phyloP scores from a whole-genome alignment of 1,140 invertebrate genomes.

The Belonocnema kinseyi region DNA sequence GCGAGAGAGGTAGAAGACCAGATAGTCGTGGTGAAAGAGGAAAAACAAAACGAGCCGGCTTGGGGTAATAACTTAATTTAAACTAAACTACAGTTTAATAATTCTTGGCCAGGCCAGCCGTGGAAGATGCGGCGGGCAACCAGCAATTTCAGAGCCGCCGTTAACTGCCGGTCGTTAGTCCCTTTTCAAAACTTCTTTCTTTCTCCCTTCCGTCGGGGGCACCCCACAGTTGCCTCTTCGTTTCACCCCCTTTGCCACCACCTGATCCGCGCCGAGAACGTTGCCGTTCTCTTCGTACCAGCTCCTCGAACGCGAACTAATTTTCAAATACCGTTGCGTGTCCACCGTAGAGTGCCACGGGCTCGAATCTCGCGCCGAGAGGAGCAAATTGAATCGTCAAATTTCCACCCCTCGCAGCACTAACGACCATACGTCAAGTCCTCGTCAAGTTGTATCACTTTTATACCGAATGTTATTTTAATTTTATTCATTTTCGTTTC shows the following conservation, averaged over 20 bases:
- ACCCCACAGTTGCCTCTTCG: constrained; percentile 34
- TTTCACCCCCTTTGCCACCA: constrained; percentile 29
- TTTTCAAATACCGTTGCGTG: constrained; percentile 55
- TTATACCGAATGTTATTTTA: background rate
- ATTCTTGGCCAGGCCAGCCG: constrained; percentile 71
- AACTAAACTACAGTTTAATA: constrained; percentile 78
- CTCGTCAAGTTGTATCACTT: constrained; percentile 48
- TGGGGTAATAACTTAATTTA: constrained; percentile 77
- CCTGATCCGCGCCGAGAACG: constrained; percentile 41
- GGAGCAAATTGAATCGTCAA: constrained; percentile 74
- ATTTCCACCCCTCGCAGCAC: constrained; percentile 54
- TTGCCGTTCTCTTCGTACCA: constrained; percentile 44
- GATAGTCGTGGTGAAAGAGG: constrained; percentile 62
- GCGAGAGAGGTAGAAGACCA: constrained; percentile 48
- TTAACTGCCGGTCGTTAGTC: constrained; percentile 77
- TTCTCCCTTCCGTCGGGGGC: constrained; percentile 57
- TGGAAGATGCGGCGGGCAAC: constrained; percentile 74
- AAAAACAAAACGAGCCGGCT: constrained; percentile 69
- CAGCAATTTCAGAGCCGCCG: constrained; percentile 77
- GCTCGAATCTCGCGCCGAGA: constrained; percentile 65
- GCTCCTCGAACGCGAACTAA: constrained; percentile 50
- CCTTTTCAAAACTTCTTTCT: constrained; percentile 77
- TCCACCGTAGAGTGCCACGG: constrained; percentile 50
- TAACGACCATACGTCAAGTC: constrained; percentile 59
- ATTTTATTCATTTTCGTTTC: background rate